Conservation (phyloP, 1,140 invertebrate genomes). For the Lysiphlebus fabarum region DNA sequence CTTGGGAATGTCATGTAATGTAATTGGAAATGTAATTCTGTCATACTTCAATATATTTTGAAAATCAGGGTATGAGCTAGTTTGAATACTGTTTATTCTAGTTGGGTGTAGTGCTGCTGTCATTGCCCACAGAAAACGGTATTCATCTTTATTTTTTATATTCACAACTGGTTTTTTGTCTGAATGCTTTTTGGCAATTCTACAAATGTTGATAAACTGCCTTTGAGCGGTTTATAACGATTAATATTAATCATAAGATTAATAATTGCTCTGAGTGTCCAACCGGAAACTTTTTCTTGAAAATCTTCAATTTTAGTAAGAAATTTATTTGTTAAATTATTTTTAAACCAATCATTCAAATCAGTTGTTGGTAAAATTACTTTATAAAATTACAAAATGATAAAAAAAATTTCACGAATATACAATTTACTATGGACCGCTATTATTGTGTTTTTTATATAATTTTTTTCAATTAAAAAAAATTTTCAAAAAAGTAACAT, state of each 20-base stretch:
- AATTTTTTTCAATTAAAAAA: too few species aligned
- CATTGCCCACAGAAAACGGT: conserved; percentile 22
- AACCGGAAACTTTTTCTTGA: conserved; percentile 26
- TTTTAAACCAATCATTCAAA: conserved; percentile 18
- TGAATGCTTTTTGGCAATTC: conserved; percentile 23
- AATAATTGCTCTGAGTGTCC: conserved; percentile 26
- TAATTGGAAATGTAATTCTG: conserved; percentile 26
- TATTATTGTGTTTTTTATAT: too few species aligned
- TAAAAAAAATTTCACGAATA: too few species aligned
- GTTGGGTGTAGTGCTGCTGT: conserved; percentile 18
- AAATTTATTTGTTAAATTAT: conserved; percentile 17
- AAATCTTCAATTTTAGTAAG: conserved; percentile 25
- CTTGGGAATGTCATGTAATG: conserved; percentile 4
- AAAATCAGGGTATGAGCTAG: conserved; percentile 18
- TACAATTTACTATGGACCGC: too few species aligned
- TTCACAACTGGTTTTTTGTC: conserved; percentile 27
- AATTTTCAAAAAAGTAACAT: too few species aligned
- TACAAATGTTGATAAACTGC: conserved; percentile 23
- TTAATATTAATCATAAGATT: conserved; percentile 29
- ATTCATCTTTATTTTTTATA: conserved; percentile 15
- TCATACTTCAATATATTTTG: conserved; percentile 17
- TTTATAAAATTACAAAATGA: too few species aligned
- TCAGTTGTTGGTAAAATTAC: conserved; percentile 22
- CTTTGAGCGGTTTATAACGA: conserved; percentile 23
- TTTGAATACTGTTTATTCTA: background rate